A percentile compares a stretch with the other conserved stretches of the same genome.
Evolutionary conservation across 2,797 vertebrate genomes (phyloP).

Genomic region (Mareca strepera): DNA sequence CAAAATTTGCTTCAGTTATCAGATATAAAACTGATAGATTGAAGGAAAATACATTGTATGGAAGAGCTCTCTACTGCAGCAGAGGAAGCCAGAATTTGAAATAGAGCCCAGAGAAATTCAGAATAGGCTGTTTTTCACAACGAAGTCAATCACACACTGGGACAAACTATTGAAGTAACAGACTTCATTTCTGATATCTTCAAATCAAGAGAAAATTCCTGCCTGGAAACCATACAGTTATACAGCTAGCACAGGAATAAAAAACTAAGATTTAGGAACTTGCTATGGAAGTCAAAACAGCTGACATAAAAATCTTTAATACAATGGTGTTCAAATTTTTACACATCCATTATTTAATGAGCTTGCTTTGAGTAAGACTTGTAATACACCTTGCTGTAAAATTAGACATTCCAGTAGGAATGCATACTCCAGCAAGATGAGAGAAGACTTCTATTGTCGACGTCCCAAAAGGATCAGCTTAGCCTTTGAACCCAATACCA

Average conservation of each 20-base stretch:
- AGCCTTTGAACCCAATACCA: background rate
- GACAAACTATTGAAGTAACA: constrained; percentile 20
- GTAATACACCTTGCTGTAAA: background rate
- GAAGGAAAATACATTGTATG: background rate
- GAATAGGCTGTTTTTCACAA: background rate
- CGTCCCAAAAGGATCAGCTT: background rate
- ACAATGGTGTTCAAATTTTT: background rate
- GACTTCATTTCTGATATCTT: constrained; percentile 29
- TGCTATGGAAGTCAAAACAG: constrained; percentile 7
- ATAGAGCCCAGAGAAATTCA: background rate
- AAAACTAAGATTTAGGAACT: background rate
- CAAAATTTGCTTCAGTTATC: constrained; percentile 15
- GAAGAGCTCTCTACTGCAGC: background rate
- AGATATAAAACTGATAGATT: background rate
- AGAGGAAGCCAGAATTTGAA: background rate
- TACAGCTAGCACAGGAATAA: background rate
- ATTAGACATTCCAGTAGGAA: background rate
- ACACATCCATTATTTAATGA: background rate
- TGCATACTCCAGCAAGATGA: background rate
- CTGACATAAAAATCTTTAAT: constrained; percentile 27
- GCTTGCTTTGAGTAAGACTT: background rate
- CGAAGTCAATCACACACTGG: background rate
- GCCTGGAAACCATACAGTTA: constrained; percentile 16
- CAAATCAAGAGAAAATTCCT: constrained; percentile 28
- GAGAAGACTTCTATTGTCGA: background rate